Evolutionary conservation across 2,797 vertebrate genomes (phyloP), one percentile per base, ranked within the genome.

Genomic region (Mus spretus): DNA sequence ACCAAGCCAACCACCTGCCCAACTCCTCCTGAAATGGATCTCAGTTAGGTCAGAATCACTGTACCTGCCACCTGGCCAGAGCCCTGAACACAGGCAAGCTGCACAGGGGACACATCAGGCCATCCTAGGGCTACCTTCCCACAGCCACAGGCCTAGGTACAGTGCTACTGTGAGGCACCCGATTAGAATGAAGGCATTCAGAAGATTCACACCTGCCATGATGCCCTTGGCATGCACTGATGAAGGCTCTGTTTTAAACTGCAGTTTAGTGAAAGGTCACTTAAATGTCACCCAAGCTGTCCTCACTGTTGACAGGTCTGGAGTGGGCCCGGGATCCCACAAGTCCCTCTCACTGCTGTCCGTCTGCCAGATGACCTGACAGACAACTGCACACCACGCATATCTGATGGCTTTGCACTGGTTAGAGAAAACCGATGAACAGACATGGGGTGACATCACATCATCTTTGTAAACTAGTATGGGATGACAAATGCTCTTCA

Each of bases 41-140:
- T 47, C 1, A 2, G 50, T 50, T 0, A 79, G 94, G 53, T 81
- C 11, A 4, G 37, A 72, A 67, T 20, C 67, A 55, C 34, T 22
- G 53, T 55, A 53, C 20, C 40, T 50, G n/a, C 0, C 63, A 22
- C 13, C 6, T 12, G 9, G 2, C 50, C 50, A 24, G 61, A 84
- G 89, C 14, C 3, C 19, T 0, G 8, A 82, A 4, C 0, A 0
- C 9, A 55, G 55, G 17, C 67, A 14, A 1, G 20, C 44, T 72
- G 22, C 12, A n/a, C 1, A 8, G 55, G 50, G 24, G 4, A 0
- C 0, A 11, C 0, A 22, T 22, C 72, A 14, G 17, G 5, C 1
- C 15, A 13, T 31, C 2, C 34, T 15, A 37, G 12, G 37, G 34
- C 6, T 40, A 14, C 3, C n/a, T 74, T 87, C 37, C 20, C 11